Base-by-base conservation (phyloP, 2,888 invertebrate genomes). In the Pseudococcus jackbeardsleyi region DNA sequence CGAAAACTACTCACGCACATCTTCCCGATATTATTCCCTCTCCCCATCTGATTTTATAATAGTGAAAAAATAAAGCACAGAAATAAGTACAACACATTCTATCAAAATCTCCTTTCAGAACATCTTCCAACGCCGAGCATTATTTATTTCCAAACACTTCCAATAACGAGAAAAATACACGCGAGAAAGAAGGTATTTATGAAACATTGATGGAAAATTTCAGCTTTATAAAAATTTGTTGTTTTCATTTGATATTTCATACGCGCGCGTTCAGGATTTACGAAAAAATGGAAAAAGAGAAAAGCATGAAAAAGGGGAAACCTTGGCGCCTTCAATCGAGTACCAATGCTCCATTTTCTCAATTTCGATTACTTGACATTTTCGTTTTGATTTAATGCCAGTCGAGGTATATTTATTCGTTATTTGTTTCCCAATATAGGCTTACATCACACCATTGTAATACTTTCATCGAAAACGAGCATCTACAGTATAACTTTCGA, bases 161-260 rank as follows among this genome's bases (percentile, higher is more conserved):
- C 42, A 9, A 72, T 33, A 33, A 33, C 12, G 11, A 46, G 26
- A 17, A 39, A 72, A 72, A 72, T 8, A 33, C 33, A 72, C 72
- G 64, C 22, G 64, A 19, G 64, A 42, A 72, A 72, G 3, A 72
- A 46, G 12, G 79, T 82, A 82, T 82, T 82, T 46, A 42, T 46
- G 46, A 42, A 82, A 82, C 42, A 46, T 46, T 19, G 42, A 46
- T 46, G 79, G 46, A 19, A 22, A 82, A 82, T 82, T 82, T 82
- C 17, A n/a, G 79, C 39, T 82, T 82, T 22, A 42, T 82, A 82
- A 82, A 82, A 82, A 82, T 82, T 82, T 46, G 79, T 82, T 82
- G 33, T 82, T 82, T 82, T 39, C 64, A 42, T 77, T 82, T 82
- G 79, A 82, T 82, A 82, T 82, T 42, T 82, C 42, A n/a, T 19